Percentiles rank a stretch among this genome's conserved stretches.
Evolutionary conservation across 2,113 vertebrate genomes (phyloP).

Genomic region (Bos indicus): DNA sequence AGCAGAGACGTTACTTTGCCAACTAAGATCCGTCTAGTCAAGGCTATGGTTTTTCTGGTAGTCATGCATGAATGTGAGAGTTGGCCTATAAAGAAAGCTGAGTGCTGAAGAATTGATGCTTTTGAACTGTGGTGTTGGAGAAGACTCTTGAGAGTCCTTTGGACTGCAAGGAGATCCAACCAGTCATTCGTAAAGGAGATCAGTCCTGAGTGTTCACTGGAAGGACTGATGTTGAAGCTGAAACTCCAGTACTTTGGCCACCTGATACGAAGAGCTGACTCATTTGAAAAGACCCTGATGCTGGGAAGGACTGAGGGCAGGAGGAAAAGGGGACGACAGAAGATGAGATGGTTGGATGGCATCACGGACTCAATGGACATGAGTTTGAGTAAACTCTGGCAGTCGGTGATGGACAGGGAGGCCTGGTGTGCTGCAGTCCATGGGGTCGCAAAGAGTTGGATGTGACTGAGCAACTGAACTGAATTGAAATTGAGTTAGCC

Average conservation of each 20-base stretch:
- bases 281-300: neutral
- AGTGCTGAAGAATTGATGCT: neutral
- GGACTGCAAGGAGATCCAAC: neutral
- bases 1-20: neutral
- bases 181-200: neutral
- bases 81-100: neutral
- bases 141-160: neutral
- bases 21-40: neutral
- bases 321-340: neutral
- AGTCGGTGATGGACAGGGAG: neutral
- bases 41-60: neutral
- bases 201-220: neutral
- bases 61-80: neutral
- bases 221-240: neutral
- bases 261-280: fast-evolving
- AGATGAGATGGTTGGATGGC: neutral
- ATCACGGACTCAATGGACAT: neutral
- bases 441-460: neutral
- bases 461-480: fast-evolving
- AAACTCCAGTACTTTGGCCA: neutral
- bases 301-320: neutral
- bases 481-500: neutral
- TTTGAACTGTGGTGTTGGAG: neutral
- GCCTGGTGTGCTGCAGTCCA: neutral
- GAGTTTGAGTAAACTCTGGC: neutral